A percentile compares a stretch with the other conserved stretches of the same genome.
These are phyloP conservation scores for Habropoda laboriosa DNA, from an alignment of 1,140 invertebrate genomes.

Conservation along the genomic window DNA sequence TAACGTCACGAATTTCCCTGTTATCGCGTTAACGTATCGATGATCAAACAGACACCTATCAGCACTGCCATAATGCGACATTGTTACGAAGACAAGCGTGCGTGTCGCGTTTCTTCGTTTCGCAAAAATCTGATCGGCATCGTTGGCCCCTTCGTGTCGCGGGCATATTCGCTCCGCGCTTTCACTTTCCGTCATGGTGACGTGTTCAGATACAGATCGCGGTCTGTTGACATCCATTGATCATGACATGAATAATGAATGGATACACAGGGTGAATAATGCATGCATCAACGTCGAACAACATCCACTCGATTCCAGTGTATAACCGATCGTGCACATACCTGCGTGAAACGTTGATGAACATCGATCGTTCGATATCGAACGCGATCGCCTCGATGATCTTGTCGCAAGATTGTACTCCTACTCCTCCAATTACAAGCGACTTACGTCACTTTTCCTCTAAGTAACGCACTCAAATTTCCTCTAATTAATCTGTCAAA, in stretches of 20 bases:
- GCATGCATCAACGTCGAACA: constrained; percentile 72
- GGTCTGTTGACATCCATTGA: constrained; percentile 73
- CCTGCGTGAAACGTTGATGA: constrained; percentile 55
- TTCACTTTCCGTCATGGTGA: constrained; percentile 62
- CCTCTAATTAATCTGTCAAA: too few relatives aligned
- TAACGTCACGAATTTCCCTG: neutral
- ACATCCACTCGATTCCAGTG: constrained; percentile 63
- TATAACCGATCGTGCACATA: constrained; percentile 54
- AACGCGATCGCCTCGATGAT: constrained; percentile 11
- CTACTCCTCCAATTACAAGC: too few relatives aligned
- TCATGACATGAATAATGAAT: constrained; percentile 76
- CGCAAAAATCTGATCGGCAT: constrained; percentile 13
- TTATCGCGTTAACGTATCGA: constrained; percentile 3
- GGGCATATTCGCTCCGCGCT: constrained; percentile 16
- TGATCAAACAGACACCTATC: neutral
- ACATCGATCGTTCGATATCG: constrained; percentile 38
- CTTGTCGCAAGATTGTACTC: neutral
- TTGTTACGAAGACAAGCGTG: constrained; percentile 1
- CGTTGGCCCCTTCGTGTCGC: constrained; percentile 3
- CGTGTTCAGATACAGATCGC: constrained; percentile 69
- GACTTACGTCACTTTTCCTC: too few relatives aligned
- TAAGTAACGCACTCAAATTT: too few relatives aligned
- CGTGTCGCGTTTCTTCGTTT: neutral
- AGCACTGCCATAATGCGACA: neutral
- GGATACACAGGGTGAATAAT: constrained; percentile 73